Conservation (phyloP, 2,888 invertebrate genomes). For the Copidosoma aretas region DNA sequence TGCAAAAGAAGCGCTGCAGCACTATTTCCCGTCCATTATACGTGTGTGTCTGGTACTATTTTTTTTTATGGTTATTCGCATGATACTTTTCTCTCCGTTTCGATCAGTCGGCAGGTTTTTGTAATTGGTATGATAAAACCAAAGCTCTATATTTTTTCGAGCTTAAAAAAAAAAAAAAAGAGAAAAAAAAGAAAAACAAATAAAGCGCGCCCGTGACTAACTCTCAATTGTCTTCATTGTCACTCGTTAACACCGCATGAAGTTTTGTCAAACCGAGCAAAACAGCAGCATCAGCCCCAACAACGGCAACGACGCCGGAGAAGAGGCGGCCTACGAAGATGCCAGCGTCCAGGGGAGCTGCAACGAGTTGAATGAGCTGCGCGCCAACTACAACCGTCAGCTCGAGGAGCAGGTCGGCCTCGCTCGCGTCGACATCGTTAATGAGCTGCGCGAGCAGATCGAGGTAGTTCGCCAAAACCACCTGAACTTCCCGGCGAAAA, state of each 20-base stretch:
- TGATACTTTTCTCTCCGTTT: too few species aligned
- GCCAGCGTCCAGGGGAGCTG: conserved; percentile 30
- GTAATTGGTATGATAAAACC: too few species aligned
- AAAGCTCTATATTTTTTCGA: too few species aligned
- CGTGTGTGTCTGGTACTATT: too few species aligned
- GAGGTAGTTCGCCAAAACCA: conserved; percentile 67
- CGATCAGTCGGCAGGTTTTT: too few species aligned
- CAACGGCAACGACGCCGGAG: conserved; percentile 22
- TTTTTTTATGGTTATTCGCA: too few species aligned
- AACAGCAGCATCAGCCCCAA: conserved; percentile 47
- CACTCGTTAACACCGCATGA: conserved; percentile 37
- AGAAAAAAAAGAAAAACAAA: too few species aligned
- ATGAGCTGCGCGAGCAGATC: conserved; percentile 75
- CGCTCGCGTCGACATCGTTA: conserved; percentile 73
- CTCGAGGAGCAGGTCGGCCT: conserved; percentile 70
- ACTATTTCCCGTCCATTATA: too few species aligned
- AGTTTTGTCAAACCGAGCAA: conserved; percentile 61
- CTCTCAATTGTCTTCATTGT: conserved; percentile 18
- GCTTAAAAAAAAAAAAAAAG: background rate
- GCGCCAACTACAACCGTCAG: conserved; percentile 56
- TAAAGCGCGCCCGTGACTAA: conserved; percentile 43
- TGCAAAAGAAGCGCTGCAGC: too few species aligned
- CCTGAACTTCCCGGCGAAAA: background rate
- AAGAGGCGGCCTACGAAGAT: too few species aligned
- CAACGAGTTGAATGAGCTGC: conserved; percentile 53